These are phyloP conservation scores for Aplidium turbinatum DNA, from an alignment of 23 tunicate genomes.

Conservation along the genomic window DNA sequence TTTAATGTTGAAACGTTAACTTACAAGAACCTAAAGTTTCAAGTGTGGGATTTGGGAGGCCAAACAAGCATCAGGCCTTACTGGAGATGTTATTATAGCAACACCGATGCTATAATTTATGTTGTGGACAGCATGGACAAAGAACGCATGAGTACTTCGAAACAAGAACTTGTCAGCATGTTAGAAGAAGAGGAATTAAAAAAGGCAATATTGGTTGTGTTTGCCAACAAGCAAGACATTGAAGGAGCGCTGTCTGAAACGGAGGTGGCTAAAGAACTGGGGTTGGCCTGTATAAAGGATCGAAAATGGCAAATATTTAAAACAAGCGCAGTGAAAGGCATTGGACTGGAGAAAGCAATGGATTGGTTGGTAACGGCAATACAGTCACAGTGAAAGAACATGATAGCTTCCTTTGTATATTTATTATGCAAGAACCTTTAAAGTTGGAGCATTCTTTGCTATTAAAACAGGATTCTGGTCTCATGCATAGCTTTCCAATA, in stretches of 20 bases:
- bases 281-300: slow-evolving; percentile 72
- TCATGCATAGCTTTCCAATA: no score
- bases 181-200: slow-evolving; percentile 98
- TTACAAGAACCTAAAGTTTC: slow-evolving; percentile 97
- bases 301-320: slow-evolving; percentile 97
- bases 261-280: slow-evolving; percentile 96
- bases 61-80: slow-evolving; percentile 99
- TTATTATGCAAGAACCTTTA: no score
- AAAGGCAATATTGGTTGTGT: slow-evolving; percentile 84
- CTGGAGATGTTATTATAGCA: slow-evolving; percentile 99
- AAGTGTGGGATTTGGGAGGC: slow-evolving; percentile 99
- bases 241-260: slow-evolving; percentile 91
- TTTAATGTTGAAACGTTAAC: slow-evolving; percentile 96
- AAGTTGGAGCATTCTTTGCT: no score
- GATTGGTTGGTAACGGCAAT: slow-evolving; percentile 89
- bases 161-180: slow-evolving; percentile 96
- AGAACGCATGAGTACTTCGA: slow-evolving; percentile 92
- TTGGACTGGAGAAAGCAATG: slow-evolving; percentile 90
- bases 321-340: slow-evolving; percentile 91
- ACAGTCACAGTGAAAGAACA: slow-evolving; percentile 53
- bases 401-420: no score
- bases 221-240: slow-evolving; percentile 98
- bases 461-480: no score
- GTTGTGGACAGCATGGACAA: slow-evolving; percentile 97
- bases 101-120: slow-evolving; percentile 99